Base-by-base conservation (phyloP, 2,888 invertebrate genomes). In the Anoncus sp. region DNA sequence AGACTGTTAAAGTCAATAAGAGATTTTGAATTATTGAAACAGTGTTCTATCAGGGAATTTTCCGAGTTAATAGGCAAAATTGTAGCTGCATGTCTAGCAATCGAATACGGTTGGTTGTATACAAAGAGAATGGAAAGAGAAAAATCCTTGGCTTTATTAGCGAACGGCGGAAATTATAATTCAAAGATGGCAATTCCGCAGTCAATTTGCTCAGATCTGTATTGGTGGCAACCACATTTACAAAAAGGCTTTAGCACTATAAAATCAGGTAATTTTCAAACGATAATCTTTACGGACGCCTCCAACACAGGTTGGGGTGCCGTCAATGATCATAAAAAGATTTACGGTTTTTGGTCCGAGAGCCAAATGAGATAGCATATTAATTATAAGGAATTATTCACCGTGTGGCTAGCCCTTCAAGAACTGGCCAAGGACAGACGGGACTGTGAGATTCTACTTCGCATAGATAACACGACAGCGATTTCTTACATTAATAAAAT, bases 401-500 rank as follows among this genome's bases (percentile, higher is more conserved):
- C 60, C 2, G 53, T 45, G 3, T 49, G 35, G 31, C 16, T 66
- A 16, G 67, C 18, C 12, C 66, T 75, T 20, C n/a, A 60, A 35
- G 24, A 45, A 2, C 22, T 67, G 10, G 74, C 53, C 6, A 40
- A 3, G 5, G 35, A 59, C 14, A n/a, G 31, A 24, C 12, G 40
- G 1, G 40, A 53, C 18, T 63, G 69, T 27, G 22, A 75, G 20
- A 70, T 63, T n/a, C 6, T 75, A 7, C 35, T 63, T 16, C 43
- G 75, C 12, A 47, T 75, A 22, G 63, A 69, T 20, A 69, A 75
- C n/a, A 75, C 69, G n/a, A 69, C 69, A 1, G 75, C 75, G 2
- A 75, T 75, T 12, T 18, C 75, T 2, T 70, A 75, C 9, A 38
- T 70, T 2, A 75, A 70, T 55, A 75, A 57, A 6, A 75, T 75